phyloP scores from a whole-genome alignment of 1,140 invertebrate genomes.

The Brachionus rubens region DNA sequence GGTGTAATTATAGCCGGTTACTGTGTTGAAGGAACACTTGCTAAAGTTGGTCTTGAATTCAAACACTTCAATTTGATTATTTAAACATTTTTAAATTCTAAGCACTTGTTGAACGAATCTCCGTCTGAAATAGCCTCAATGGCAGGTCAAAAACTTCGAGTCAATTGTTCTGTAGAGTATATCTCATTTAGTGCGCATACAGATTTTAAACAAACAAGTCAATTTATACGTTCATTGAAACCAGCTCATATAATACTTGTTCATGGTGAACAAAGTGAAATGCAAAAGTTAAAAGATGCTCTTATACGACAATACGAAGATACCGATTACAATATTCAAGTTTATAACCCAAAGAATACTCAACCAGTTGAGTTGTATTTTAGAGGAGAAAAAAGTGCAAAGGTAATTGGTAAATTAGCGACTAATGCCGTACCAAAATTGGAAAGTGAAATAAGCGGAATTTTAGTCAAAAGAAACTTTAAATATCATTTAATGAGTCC shows the following conservation, averaged over 20 bases:
- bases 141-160: slow-evolving; percentile 86
- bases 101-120: slow-evolving; percentile 46
- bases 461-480: slow-evolving; percentile 94
- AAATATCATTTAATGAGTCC: slow-evolving; percentile 92
- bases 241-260: slow-evolving; percentile 94
- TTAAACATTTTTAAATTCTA: background rate
- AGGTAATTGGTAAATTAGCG: slow-evolving; percentile 84
- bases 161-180: slow-evolving; percentile 92
- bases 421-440: slow-evolving; percentile 75
- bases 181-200: slow-evolving; percentile 99
- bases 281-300: slow-evolving; percentile 89
- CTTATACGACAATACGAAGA: slow-evolving; percentile 90
- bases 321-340: slow-evolving; percentile 76
- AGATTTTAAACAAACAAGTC: slow-evolving; percentile 96
- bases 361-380: slow-evolving; percentile 88
- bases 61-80: too few relatives aligned
- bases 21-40: slow-evolving; percentile 96
- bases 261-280: slow-evolving; percentile 98
- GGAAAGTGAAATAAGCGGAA: slow-evolving; percentile 74
- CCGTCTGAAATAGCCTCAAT: slow-evolving; percentile 94
- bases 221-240: slow-evolving; percentile 88
- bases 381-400: slow-evolving; percentile 93
- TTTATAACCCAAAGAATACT: slow-evolving; percentile 94
- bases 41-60: slow-evolving; percentile 67
- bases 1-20: slow-evolving; percentile 98